Conservation (phyloP, 2,113 vertebrate species). For the Eonycteris spelaea region DNA sequence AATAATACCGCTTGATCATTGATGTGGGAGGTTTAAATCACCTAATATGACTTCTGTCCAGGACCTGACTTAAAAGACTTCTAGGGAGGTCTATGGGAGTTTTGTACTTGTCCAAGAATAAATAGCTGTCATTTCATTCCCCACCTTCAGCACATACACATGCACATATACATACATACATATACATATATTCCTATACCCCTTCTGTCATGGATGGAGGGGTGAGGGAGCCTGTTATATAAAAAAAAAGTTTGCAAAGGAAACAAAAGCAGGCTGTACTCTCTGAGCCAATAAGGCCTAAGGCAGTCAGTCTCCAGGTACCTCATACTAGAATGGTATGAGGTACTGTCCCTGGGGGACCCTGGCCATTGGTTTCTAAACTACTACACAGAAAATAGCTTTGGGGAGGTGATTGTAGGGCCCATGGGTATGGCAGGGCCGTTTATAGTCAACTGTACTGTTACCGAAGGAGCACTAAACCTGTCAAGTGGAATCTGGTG, state of each 20-base stretch:
- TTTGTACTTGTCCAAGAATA: background rate
- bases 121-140: constrained; percentile 17
- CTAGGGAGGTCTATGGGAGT: background rate
- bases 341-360: background rate
- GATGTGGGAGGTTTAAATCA: background rate
- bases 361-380: constrained; percentile 39
- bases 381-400: constrained; percentile 4
- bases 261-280: background rate
- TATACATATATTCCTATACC: background rate
- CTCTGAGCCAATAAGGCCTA: background rate
- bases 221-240: background rate
- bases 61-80: constrained; percentile 25
- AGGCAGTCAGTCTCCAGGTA: background rate
- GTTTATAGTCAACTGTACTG: background rate
- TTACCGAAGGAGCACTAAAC: background rate
- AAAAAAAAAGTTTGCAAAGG: background rate
- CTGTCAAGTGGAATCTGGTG: background rate
- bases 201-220: background rate
- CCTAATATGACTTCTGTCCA: background rate
- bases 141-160: background rate
- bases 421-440: background rate
- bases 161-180: background rate
- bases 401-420: background rate
- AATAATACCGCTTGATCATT: constrained; percentile 28
- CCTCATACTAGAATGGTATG: background rate